Percentiles rank a stretch among this genome's conserved stretches.
phyloP scores from a whole-genome alignment of 2,113 vertebrate genomes.

The Osmerus mordax region DNA sequence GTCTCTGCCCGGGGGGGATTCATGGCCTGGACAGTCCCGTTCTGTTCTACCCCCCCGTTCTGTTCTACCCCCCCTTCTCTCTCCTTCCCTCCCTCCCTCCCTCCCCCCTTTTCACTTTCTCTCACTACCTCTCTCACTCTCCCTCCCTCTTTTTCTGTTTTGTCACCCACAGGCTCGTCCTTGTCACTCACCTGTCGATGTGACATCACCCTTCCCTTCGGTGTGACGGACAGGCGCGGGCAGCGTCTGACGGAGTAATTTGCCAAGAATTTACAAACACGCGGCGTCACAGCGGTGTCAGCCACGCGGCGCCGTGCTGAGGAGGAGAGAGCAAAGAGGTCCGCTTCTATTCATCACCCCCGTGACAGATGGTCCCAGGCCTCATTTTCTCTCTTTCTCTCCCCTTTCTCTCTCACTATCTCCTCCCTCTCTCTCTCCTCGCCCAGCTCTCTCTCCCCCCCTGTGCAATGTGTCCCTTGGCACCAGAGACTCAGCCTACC shows the following conservation, averaged over 20 bases:
- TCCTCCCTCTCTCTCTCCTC: not conserved
- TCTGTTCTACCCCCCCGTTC: slow-evolving; percentile 39
- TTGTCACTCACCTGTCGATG: slow-evolving; percentile 73
- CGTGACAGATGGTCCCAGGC: slow-evolving; percentile 51
- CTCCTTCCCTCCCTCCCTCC: slow-evolving; percentile 4
- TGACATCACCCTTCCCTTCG: slow-evolving; percentile 56
- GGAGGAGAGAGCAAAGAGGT: slow-evolving; percentile 38
- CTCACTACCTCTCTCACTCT: slow-evolving; percentile 18
- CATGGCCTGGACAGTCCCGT: slow-evolving; percentile 59
- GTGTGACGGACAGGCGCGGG: slow-evolving; percentile 53
- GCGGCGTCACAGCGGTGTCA: slow-evolving; percentile 64
- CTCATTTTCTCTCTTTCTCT: slow-evolving; percentile 38
- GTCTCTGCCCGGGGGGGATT: slow-evolving; percentile 70
- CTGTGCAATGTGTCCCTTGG: no score
- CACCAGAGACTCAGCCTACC: not conserved
- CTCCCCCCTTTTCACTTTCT: slow-evolving; percentile 5
- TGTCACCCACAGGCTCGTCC: slow-evolving; percentile 18
- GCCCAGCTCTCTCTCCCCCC: not conserved
- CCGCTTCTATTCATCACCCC: slow-evolving; percentile 48
- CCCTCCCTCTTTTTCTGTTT: slow-evolving; percentile 1
- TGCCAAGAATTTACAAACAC: slow-evolving; percentile 66
- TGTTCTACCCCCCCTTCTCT: slow-evolving; percentile 43
- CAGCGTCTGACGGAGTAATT: slow-evolving; percentile 73
- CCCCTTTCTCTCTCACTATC: not conserved
- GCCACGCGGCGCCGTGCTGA: slow-evolving; percentile 22